Base-by-base conservation (phyloP, 2,888 invertebrate genomes). In the Aphidius colemani region DNA sequence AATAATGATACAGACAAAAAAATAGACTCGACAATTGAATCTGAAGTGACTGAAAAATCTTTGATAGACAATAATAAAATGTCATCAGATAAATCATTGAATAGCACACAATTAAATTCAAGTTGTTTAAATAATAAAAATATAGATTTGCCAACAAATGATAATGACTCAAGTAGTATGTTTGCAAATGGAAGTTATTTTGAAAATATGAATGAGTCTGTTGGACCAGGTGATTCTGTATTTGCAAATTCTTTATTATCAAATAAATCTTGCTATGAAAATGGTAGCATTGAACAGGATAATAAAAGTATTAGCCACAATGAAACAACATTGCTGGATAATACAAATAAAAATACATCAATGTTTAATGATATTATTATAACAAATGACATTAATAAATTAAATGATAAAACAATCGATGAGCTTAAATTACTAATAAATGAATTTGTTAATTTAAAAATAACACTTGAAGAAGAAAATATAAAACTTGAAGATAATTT, bases 101-200 rank as follows among this genome's bases (percentile, higher is more conserved):
- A 45, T 41, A 40, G 39, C 45, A 13, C 11, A 4, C 53, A 60
- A 60, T 39, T 43, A 11, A 13, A 40, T 50, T 60, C 44, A 39
- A 53, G 41, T 60, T 60, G 45, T 30, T 11, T 43, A 53, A 60
- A 45, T 13, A 45, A 45, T 60, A 18, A 60, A 13, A 9, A 44
- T 46, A 7, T 48, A 4, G 13, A 48, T 48, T 48, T 48, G 13
- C 18, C 45, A 4, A 50, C 53, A 10, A 51, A 59, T 9, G 13
- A 67, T 18, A 69, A 72, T 7, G 74, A 77, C 41, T 71, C 70
- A 1, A 75, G 73, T 50, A 76, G 76, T 62, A 74, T 76, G 55
- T 76, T 78, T 62, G 71, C 72, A 1, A 76, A 77, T 60, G 64
- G 65, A 3, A 73, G 72, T 58, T 77, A 77, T 40, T 76, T 78